phyloP scores from a whole-genome alignment of 2,797 vertebrate species.

The Esox masquinongy region DNA sequence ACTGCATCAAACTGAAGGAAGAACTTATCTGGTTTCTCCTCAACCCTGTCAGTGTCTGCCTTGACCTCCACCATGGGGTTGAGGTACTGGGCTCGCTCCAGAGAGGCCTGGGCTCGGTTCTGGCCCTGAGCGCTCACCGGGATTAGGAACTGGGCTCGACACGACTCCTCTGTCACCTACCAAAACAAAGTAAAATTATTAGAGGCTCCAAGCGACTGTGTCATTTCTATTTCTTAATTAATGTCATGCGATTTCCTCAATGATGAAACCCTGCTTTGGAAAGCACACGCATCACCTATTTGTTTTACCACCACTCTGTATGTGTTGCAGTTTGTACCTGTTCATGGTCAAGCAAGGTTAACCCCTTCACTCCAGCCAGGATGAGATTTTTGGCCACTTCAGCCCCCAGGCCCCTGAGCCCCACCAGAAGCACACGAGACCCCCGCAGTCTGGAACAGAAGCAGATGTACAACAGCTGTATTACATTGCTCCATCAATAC shows the following conservation, averaged over 20 bases:
- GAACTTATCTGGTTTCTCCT: conserved; percentile 84
- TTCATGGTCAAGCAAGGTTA: conserved; percentile 88
- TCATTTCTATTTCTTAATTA: not conserved
- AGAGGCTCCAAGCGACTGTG: not conserved
- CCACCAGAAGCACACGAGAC: conserved; percentile 87
- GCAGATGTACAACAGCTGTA: not conserved
- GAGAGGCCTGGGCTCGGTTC: conserved; percentile 87
- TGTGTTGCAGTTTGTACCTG: conserved; percentile 71
- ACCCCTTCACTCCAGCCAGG: conserved; percentile 88
- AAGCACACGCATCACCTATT: too few species aligned
- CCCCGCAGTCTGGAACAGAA: conserved; percentile 78
- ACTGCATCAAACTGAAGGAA: conserved; percentile 93
- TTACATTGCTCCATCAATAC: too few species aligned
- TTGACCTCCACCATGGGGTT: conserved; percentile 96
- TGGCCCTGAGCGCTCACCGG: conserved; percentile 78
- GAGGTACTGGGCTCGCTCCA: conserved; percentile 91
- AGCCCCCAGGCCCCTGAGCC: conserved; percentile 83
- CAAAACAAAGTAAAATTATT: not conserved
- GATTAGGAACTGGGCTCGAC: conserved; percentile 88
- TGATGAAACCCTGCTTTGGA: not conserved
- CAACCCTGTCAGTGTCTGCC: conserved; percentile 76
- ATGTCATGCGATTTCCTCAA: not conserved
- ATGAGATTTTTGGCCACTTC: conserved; percentile 95
- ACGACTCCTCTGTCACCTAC: conserved; percentile 85
- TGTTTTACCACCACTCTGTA: conserved; percentile 54